Evolutionary conservation across 2,113 vertebrate genomes (phyloP), one percentile per base, ranked within the genome.

Genomic region (Atractosteus spatula): DNA sequence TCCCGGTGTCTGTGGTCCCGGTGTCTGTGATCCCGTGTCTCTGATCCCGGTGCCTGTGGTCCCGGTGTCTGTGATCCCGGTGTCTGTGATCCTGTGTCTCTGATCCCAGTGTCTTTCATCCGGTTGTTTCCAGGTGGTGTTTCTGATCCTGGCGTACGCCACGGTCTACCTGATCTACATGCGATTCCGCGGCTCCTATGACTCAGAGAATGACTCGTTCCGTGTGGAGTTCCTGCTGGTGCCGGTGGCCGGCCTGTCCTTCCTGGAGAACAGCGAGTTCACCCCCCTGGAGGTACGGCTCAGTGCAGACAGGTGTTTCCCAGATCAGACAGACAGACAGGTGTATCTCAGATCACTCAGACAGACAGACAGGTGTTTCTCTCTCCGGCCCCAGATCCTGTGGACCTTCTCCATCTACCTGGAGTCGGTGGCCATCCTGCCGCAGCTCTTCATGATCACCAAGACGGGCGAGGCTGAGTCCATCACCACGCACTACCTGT

Each of bases 391-490:
- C 13, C 83, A 99, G 97, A 91, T 99, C 75, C 86, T 99, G 80
- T 99, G 97, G 97, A 97, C 97, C 2, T 99, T 99, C 86, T 99
- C 97, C 56, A 98, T 99, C 86, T 99, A 98, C 84, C 86, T 99
- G 91, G 97, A 99, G 76, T 92, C 97, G 0, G 96, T 99, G 79
- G 95, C 97, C 71, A 99, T 99, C 74, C 90, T 99, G 81, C 97
- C 97, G 0, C 97, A 99, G 82, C 95, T 99, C 56, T 99, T 99
- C 84, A 97, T 99, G 96, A 98, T 99, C 87, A 97, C 94, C 71
- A 97, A 97, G 89, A 98, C 96, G 0, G 96, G 97, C 0, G 96
- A 98, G 85, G 97, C 97, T 0, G 97, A 98, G 88, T 96, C 97
- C 75, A 99, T 99, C 84, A 99, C 97, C 0, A 97, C 95, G 0